Conservation (phyloP, 2,113 vertebrate species). For the Macrotus californicus region DNA sequence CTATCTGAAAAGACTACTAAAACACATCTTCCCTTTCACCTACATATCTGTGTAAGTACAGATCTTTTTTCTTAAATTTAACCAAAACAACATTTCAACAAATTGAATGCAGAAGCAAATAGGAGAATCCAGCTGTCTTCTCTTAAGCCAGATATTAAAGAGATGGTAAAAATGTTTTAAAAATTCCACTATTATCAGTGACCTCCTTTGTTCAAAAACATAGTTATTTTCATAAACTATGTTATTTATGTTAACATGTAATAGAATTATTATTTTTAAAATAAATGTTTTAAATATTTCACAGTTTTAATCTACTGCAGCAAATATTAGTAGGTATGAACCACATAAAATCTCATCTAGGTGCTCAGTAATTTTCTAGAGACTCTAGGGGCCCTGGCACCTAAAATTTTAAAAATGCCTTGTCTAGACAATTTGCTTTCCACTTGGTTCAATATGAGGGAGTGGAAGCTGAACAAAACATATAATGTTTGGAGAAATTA, state of each 20-base stretch:
- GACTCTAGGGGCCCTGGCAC: not conserved
- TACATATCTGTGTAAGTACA: not conserved
- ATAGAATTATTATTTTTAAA: not conserved
- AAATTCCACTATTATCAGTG: not conserved
- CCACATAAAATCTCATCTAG: not conserved
- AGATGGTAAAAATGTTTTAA: not conserved
- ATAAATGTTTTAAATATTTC: not conserved
- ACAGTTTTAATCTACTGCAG: not conserved
- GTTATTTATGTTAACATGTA: not conserved
- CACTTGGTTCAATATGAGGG: not conserved
- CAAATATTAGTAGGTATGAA: not conserved
- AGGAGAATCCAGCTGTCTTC: not conserved
- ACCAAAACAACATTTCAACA: not conserved
- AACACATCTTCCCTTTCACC: not conserved
- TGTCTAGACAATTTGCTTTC: not conserved
- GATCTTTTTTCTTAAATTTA: not conserved
- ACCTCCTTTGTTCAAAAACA: not conserved
- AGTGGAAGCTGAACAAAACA: not conserved
- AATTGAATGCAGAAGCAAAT: not conserved
- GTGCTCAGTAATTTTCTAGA: not conserved
- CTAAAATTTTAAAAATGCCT: not conserved
- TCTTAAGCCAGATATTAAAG: not conserved
- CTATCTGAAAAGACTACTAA: not conserved
- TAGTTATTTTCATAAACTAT: not conserved
- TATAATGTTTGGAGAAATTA: not conserved